Conservation (phyloP, 2,113 vertebrate genomes). For the Myotis lucifugus region DNA sequence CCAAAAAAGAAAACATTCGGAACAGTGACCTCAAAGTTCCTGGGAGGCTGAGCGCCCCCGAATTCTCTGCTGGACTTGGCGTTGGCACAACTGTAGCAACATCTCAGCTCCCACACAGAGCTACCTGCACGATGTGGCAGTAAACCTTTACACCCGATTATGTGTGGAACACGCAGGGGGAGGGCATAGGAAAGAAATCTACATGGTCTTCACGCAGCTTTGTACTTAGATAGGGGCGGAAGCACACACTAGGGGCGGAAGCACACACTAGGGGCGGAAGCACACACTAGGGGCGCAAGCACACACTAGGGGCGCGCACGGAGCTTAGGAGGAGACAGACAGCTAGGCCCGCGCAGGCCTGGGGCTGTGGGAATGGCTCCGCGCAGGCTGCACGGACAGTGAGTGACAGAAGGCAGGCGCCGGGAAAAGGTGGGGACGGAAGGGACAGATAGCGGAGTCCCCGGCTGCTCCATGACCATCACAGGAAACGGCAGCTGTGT, state of each 20-base stretch:
- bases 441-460: not conserved
- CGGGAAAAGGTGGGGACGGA: not conserved
- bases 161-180: not conserved
- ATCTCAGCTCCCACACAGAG: not conserved
- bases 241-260: not conserved
- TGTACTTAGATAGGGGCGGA: not conserved
- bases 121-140: not conserved
- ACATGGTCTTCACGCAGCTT: not conserved
- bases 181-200: not conserved
- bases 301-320: not conserved
- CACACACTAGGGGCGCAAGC: not conserved
- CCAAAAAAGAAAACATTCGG: not conserved
- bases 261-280: not conserved
- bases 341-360: not conserved
- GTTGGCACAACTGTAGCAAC: not conserved
- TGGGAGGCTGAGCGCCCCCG: not conserved
- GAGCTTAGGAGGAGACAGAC: not conserved
- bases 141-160: not conserved
- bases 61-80: not conserved
- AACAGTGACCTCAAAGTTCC: not conserved
- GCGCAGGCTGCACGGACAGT: not conserved
- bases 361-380: too few relatives aligned
- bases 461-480: not conserved
- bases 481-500: not conserved
- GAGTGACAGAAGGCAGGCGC: not conserved